Percentiles rank a stretch among this genome's conserved stretches.
phyloP scores from a whole-genome alignment of 2,113 vertebrate species.

The Tamias sibiricus region DNA sequence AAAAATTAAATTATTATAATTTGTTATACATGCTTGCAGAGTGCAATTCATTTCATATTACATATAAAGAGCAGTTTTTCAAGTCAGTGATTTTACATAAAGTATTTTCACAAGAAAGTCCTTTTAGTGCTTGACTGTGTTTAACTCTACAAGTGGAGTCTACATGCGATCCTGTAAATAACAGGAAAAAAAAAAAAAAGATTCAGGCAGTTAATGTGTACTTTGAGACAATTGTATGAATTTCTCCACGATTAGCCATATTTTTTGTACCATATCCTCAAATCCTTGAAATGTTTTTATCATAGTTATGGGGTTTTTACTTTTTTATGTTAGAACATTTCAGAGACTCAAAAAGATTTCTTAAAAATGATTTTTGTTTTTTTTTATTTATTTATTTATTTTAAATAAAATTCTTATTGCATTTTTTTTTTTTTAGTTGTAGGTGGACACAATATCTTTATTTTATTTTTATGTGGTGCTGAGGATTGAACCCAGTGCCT shows the following conservation, averaged over 20 bases:
- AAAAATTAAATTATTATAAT: no score
- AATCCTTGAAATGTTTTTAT: constrained; percentile 4
- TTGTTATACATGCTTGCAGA: no score
- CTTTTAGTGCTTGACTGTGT: not conserved
- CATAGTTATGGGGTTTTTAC: not conserved
- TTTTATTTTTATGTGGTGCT: no score
- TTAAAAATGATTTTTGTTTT: not conserved
- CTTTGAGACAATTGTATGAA: not conserved
- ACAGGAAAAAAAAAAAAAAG: not conserved
- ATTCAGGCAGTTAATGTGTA: not conserved
- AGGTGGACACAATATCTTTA: no score
- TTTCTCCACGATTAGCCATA: not conserved
- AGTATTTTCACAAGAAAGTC: no score
- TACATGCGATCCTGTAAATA: not conserved
- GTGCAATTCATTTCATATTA: no score
- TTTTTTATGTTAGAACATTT: not conserved
- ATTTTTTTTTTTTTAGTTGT: no score
- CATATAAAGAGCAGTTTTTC: no score
- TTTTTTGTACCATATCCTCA: constrained; percentile 27
- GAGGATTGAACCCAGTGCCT: no score
- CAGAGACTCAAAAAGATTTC: not conserved
- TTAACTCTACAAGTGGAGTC: not conserved
- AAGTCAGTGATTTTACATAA: no score
- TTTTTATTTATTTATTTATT: not conserved
- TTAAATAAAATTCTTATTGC: no score